phyloP scores from a whole-genome alignment of 2,113 vertebrate species.

The Perca fluviatilis region DNA sequence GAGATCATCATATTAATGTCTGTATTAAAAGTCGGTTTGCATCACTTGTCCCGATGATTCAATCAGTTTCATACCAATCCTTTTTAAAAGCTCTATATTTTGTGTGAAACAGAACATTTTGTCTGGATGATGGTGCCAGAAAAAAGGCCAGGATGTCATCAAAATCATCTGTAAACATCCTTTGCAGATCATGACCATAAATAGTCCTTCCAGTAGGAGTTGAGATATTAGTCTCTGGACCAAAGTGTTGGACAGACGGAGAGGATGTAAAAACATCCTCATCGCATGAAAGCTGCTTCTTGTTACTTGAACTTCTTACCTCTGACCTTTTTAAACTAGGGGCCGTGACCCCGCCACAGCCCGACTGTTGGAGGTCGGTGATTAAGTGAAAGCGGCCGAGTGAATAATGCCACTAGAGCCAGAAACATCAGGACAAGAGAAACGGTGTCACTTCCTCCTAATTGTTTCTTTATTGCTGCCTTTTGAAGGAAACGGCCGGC shows the following conservation, averaged over 20 bases:
- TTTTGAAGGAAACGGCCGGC: not conserved
- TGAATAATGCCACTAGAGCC: constrained; percentile 17
- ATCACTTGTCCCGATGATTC: not conserved
- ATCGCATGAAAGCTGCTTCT: constrained; percentile 15
- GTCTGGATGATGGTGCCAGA: not conserved
- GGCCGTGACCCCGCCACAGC: constrained; percentile 10
- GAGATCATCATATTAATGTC: too few species aligned
- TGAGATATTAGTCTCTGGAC: not conserved
- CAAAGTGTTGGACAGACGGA: not conserved
- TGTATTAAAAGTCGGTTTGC: not conserved
- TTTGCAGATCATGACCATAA: not conserved
- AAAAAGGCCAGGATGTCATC: not conserved
- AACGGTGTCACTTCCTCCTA: constrained; percentile 11
- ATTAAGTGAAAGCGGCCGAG: constrained; percentile 25
- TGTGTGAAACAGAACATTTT: not conserved
- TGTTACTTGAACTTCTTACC: constrained; percentile 52
- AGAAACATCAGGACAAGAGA: not conserved
- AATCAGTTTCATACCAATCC: not conserved
- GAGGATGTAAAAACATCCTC: not conserved
- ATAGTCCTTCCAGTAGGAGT: not conserved
- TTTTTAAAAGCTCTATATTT: not conserved
- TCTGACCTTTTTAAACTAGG: constrained; percentile 43
- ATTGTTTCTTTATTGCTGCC: constrained; percentile 35
- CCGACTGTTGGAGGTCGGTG: constrained; percentile 12
- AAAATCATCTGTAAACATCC: not conserved